phyloP scores from a whole-genome alignment of 2,113 vertebrate species.

The Sinocyclocheilus maitianheensis region DNA sequence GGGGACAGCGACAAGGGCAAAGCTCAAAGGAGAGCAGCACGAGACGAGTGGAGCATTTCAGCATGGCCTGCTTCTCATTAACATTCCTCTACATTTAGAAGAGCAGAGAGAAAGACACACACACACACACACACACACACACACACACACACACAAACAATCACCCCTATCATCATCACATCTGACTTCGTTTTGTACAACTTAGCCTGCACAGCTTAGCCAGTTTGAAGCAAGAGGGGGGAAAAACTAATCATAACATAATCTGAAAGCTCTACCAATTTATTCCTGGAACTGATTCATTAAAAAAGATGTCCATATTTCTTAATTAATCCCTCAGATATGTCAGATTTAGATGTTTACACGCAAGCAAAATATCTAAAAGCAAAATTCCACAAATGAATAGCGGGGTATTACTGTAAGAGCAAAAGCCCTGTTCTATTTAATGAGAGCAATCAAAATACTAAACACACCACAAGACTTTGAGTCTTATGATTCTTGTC shows the following conservation, averaged over 20 bases:
- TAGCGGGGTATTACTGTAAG: slow-evolving; percentile 42
- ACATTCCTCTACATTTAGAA: slow-evolving; percentile 53
- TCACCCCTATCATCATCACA: slow-evolving; percentile 25
- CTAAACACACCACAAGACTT: background rate
- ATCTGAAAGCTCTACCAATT: slow-evolving; percentile 58
- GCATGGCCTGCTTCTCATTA: slow-evolving; percentile 57
- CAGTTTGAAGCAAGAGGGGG: slow-evolving; percentile 2
- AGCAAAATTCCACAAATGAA: slow-evolving; percentile 23
- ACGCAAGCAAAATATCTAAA: slow-evolving; percentile 54
- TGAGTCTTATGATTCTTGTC: background rate
- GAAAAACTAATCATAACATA: slow-evolving; percentile 47
- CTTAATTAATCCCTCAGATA: slow-evolving; percentile 63
- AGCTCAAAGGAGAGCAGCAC: slow-evolving; percentile 45
- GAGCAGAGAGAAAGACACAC: background rate
- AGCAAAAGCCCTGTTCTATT: slow-evolving; percentile 22
- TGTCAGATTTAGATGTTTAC: slow-evolving; percentile 60
- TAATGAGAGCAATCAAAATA: slow-evolving; percentile 34
- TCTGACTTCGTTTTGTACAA: slow-evolving; percentile 63
- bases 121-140: slow-evolving; percentile 56
- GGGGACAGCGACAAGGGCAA: slow-evolving; percentile 38
- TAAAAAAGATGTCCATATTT: slow-evolving; percentile 51
- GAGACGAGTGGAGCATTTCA: slow-evolving; percentile 41
- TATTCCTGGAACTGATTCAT: slow-evolving; percentile 58
- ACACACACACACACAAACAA: slow-evolving; percentile 60
- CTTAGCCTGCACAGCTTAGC: slow-evolving; percentile 54